Percentiles rank a stretch among this genome's conserved stretches.
phyloP scores from a whole-genome alignment of 2,113 vertebrate genomes.

The Rhodinocichla rosea region DNA sequence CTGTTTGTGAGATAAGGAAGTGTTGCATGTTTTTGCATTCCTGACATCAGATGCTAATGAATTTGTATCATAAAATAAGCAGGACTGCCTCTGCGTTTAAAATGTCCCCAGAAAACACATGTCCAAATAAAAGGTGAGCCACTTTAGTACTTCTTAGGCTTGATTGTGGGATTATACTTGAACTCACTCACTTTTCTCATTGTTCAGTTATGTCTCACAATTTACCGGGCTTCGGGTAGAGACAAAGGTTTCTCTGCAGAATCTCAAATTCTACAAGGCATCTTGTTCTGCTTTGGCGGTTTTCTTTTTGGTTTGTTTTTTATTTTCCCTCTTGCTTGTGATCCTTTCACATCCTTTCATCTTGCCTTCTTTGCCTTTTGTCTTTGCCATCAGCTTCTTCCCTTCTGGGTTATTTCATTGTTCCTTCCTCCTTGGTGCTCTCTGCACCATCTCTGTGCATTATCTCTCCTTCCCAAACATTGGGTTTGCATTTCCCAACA shows the following conservation, averaged over 20 bases:
- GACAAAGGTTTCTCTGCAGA: neutral
- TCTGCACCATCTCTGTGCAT: neutral
- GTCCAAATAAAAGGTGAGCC: neutral
- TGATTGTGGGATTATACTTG: neutral
- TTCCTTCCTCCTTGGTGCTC: slow-evolving; percentile 33
- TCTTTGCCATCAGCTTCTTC: slow-evolving; percentile 7
- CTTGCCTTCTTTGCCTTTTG: slow-evolving; percentile 3
- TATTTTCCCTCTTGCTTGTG: neutral
- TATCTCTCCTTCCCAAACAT: neutral
- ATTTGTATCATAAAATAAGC: accelerated
- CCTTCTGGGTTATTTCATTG: neutral
- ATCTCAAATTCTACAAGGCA: neutral
- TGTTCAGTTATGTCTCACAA: neutral
- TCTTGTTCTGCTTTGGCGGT: neutral
- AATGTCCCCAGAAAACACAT: neutral
- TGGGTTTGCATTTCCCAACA: neutral
- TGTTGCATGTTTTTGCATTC: neutral
- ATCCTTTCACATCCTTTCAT: slow-evolving; percentile 22
- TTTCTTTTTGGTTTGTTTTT: neutral
- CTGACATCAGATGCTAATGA: neutral
- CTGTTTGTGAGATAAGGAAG: neutral
- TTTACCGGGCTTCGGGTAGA: neutral
- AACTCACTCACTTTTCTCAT: neutral
- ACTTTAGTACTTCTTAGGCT: neutral
- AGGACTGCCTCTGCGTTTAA: neutral